Base-by-base conservation (phyloP, 2,797 vertebrate species). In the Cynodonichthys magdalenae region DNA sequence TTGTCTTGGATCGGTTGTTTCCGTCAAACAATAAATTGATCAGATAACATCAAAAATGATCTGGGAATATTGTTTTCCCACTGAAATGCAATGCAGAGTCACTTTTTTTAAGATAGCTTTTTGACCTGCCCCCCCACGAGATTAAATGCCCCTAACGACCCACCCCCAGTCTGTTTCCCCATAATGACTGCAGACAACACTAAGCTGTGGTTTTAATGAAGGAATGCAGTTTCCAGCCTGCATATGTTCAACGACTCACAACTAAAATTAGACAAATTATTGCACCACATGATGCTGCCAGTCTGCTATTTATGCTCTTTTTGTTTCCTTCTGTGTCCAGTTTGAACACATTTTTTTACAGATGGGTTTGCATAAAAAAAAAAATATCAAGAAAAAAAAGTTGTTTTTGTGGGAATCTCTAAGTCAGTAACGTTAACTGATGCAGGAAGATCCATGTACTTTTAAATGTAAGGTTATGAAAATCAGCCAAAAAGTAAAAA, bases 221-320 rank as follows among this genome's bases (percentile, higher is more conserved):
- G 82, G 84, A 91, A 89, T 88, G 66, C 49, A 74, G 69, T 86
- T 87, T 85, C 79, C 71, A 79, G 66, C 59, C 44, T 72, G 66
- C 66, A 73, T 74, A 72, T 74, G 54, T 69, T 65, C 8, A 42
- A 51, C 2, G 62, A 63, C 48, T 62, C 41, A 46, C 52, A 34
- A 75, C 83, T 90, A 91, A 88, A 91, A 79, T 83, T 82, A 88
- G 87, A 84, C 69, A 60, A 77, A 81, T 36, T 71, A 49, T 71
- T 58, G 53, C 53, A 52, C 61, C 84, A 81, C 83, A 66, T 88
- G 87, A 82, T 47, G 81, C 81, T 86, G 85, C 71, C 68, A 66
- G 36, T 79, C 74, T 81, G 11, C 64, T 11, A 46, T 71, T 47
- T 46, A 6, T 18, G 27, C 24, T 44, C 36, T 28, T 24, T 24